Evolutionary conservation across 1,140 invertebrate genomes (phyloP).

Genomic region (Charaxes varanes): DNA sequence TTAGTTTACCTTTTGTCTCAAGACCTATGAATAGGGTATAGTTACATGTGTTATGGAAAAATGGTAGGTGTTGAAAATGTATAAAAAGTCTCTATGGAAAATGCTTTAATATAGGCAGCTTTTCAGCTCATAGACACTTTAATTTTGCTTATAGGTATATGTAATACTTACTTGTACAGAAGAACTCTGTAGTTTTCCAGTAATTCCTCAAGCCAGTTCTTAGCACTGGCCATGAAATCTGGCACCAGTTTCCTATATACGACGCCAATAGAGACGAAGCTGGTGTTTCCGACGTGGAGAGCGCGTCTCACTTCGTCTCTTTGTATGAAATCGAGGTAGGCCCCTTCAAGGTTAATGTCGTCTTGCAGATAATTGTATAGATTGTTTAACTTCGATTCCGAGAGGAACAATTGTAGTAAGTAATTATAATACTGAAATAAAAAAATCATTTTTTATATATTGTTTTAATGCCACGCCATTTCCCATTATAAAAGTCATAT

Average conservation of each 20-base stretch:
- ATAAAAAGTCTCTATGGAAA: too few species aligned
- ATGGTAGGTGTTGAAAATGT: too few species aligned
- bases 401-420: constrained; percentile 74
- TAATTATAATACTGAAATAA: constrained; percentile 64
- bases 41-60: too few species aligned
- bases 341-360: constrained; percentile 54
- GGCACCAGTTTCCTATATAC: constrained; percentile 80
- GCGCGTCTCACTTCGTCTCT: constrained; percentile 76
- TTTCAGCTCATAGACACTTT: too few species aligned
- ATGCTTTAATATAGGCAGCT: too few species aligned
- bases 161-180: constrained; percentile 61
- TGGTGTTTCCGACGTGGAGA: constrained; percentile 75
- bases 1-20: too few species aligned
- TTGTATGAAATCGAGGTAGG: constrained; percentile 76
- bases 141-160: too few species aligned
- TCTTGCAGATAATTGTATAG: constrained; percentile 81
- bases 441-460: too few species aligned
- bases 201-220: constrained; percentile 81
- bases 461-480: too few species aligned
- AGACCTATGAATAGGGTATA: too few species aligned
- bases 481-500: too few species aligned
- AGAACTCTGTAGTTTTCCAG: constrained; percentile 78
- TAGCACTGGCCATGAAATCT: constrained; percentile 87
- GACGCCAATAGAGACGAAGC: constrained; percentile 67
- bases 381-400: constrained; percentile 74